Evolutionary conservation across 2,888 invertebrate species (phyloP), one percentile per base, ranked within the genome.

Genomic region (Mesorhabditis sp.): DNA sequence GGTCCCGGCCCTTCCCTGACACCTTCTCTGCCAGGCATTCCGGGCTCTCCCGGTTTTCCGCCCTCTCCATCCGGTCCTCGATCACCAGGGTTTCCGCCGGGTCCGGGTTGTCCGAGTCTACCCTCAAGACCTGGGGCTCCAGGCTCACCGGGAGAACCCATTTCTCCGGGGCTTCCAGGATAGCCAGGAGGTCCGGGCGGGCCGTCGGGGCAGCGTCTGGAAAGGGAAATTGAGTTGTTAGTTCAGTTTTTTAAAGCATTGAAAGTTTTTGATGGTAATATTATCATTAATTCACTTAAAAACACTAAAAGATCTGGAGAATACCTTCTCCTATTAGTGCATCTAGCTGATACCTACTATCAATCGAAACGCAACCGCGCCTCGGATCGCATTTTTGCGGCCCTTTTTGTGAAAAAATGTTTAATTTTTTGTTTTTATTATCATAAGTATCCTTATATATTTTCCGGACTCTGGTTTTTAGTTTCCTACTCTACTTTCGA

Each of bases 11-110:
- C 75, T 10, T 70, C 71, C 6, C 70, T 73, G 7, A 73, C 73
- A 44, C 77, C 77, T 67, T 74, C 75, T 44, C 68, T 43, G 44
- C 77, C 77, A 0, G 76, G 77, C 7, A 58, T n/a, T 62, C 77
- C 77, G 6, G 68, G 66, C 4, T 62, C 70, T 67, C 77, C 77
- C 7, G 70, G 68, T n/a, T 76, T 73, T 67, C 77, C 77, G 1
- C 73, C 72, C 44, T 69, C 67, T 45, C 77, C 77, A 28, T 73
- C 70, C 42, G 70, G 50, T 70, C 77, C 77, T 4, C 73, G 65
- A 65, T 74, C 74, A 71, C 77, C 77, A 3, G 71, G 72, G 43
- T 67, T 67, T 63, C 77, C 77, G 68, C 13, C 10, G 3, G n/a
- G 4, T 45, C 66, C 5, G 3, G 4, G n/a, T 44, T 65, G 15